Conservation (phyloP, 2,888 invertebrate genomes). For the Cephus sareptanus region DNA sequence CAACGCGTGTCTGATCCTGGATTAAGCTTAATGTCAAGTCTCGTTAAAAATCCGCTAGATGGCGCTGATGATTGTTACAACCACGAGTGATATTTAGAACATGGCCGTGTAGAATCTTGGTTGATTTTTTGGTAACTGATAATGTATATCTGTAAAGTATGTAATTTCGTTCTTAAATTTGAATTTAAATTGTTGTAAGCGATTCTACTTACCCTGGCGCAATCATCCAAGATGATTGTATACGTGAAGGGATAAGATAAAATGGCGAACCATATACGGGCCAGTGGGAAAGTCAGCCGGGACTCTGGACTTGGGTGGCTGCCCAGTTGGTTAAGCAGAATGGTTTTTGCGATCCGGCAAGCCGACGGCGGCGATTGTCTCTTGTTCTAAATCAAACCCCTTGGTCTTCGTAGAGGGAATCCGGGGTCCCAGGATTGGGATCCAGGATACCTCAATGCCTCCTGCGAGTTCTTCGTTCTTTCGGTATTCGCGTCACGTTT, state of each 20-base stretch:
- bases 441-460: background rate
- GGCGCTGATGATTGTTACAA: no score
- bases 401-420: conserved; percentile 10
- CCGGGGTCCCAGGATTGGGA: background rate
- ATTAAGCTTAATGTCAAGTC: no score
- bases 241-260: conserved; percentile 5
- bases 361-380: conserved; percentile 35
- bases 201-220: no score
- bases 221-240: no score
- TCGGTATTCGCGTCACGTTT: background rate
- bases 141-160: no score
- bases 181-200: no score
- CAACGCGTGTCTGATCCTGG: no score
- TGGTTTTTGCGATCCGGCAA: conserved; percentile 38
- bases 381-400: conserved; percentile 46
- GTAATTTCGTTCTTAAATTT: no score
- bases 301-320: conserved; percentile 25
- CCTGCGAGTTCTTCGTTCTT: background rate
- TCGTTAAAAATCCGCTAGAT: no score
- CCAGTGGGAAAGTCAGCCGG: conserved; percentile 41
- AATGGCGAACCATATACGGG: conserved; percentile 38
- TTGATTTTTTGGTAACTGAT: no score
- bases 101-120: no score
- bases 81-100: no score
- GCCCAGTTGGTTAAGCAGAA: conserved; percentile 31